Percentiles rank a stretch among this genome's conserved stretches.
Evolutionary conservation across 2,888 invertebrate species (phyloP).

Genomic region (Drosophila hamatofila): DNA sequence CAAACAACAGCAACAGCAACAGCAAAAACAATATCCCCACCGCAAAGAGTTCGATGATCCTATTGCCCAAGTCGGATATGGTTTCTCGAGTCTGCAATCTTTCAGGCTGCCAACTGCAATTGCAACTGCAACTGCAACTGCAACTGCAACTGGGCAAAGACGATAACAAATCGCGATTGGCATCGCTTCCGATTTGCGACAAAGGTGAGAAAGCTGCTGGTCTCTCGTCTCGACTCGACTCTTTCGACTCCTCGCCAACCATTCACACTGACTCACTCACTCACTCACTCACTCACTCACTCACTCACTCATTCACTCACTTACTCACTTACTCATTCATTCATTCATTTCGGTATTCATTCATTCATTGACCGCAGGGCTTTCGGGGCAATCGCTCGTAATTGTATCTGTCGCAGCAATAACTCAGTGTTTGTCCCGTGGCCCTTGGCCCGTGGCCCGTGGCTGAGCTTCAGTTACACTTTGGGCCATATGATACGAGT

Average conservation of each 20-base stretch:
- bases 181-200: slow-evolving; percentile 74
- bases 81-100: slow-evolving; percentile 55
- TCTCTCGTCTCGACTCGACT: neutral
- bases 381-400: slow-evolving; percentile 62
- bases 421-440: slow-evolving; percentile 69
- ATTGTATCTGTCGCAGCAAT: slow-evolving; percentile 78
- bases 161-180: slow-evolving; percentile 74
- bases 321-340: slow-evolving; percentile 25
- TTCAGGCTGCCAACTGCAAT: slow-evolving; percentile 21
- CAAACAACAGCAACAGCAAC: slow-evolving; percentile 32
- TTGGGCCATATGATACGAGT: slow-evolving; percentile 62
- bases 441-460: slow-evolving; percentile 33
- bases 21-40: slow-evolving; percentile 47
- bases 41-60: slow-evolving; percentile 80
- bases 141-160: slow-evolving; percentile 17
- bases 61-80: slow-evolving; percentile 67
- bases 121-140: slow-evolving; percentile 13
- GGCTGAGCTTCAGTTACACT: slow-evolving; percentile 67
- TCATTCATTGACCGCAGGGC: slow-evolving; percentile 71
- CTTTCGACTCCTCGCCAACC: neutral
- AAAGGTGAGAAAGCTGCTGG: slow-evolving; percentile 69
- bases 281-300: slow-evolving; percentile 25
- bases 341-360: slow-evolving; percentile 25
- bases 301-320: slow-evolving; percentile 26
- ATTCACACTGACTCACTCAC: slow-evolving; percentile 14